Percentiles rank a stretch among this genome's conserved stretches.
These are phyloP conservation scores for Blastobasis adustella DNA, from an alignment of 2,888 invertebrate genomes.

Conservation along the genomic window DNA sequence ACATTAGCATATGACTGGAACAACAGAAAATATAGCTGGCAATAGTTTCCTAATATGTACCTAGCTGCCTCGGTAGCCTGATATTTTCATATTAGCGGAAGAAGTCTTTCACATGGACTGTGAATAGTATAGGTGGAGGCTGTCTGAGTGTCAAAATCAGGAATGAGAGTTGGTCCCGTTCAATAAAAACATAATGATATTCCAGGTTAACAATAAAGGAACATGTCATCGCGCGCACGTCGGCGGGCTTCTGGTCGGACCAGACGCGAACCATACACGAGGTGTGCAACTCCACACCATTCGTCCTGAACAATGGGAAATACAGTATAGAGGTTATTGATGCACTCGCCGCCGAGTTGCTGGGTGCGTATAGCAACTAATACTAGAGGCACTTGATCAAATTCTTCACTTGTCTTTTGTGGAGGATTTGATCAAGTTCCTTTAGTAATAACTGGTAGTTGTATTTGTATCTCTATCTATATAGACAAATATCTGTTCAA, in stretches of 20 bases:
- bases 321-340: constrained; percentile 84
- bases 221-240: constrained; percentile 87
- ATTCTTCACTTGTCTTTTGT: no score
- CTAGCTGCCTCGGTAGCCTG: no score
- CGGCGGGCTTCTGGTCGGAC: constrained; percentile 91
- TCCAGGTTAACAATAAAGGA: constrained; percentile 82
- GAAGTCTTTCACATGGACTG: no score
- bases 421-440: no score
- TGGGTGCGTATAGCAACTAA: constrained; percentile 49
- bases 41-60: no score
- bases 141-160: neutral
- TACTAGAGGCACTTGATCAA: no score
- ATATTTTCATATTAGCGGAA: no score
- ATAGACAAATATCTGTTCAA: no score
- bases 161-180: neutral
- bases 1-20: no score
- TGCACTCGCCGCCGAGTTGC: constrained; percentile 81
- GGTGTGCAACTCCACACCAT: constrained; percentile 86
- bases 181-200: neutral
- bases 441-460: no score
- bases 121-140: neutral
- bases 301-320: constrained; percentile 78
- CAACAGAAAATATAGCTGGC: no score
- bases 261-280: constrained; percentile 86
- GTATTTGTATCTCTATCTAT: no score